A percentile compares a stretch with the other conserved stretches of the same genome.
Conservation (phyloP, 2,113 vertebrate genomes). For the Brachyhypopomus occidentalis region DNA sequence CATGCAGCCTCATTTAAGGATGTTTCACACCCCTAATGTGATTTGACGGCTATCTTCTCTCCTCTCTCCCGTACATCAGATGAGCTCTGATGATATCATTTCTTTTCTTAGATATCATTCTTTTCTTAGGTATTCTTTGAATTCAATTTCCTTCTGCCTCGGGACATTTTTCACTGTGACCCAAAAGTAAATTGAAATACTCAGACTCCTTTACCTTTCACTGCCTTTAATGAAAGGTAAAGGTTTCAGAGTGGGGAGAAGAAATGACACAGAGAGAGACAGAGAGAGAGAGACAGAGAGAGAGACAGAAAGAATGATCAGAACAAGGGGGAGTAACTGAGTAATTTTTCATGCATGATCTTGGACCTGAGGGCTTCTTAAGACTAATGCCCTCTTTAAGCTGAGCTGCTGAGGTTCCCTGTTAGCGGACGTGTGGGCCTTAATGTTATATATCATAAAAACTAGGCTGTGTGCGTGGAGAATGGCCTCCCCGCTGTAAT, state of each 20-base stretch:
- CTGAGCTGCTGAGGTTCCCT: constrained; percentile 20
- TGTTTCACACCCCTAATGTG: constrained; percentile 33
- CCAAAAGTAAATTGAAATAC: constrained; percentile 20
- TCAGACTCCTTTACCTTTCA: constrained; percentile 35
- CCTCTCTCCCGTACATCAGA: constrained; percentile 21
- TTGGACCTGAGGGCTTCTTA: constrained; percentile 10
- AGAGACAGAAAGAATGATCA: not conserved
- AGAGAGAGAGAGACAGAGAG: not conserved
- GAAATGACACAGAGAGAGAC: not conserved
- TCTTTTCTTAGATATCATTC: not conserved
- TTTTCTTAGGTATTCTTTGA: constrained; percentile 14
- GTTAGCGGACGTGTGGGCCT: not conserved
- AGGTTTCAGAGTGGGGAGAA: not conserved
- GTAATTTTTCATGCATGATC: constrained; percentile 24
- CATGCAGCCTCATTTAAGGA: constrained; percentile 13
- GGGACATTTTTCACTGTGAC: constrained; percentile 31
- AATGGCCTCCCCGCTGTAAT: not conserved
- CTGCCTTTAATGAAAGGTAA: constrained; percentile 40
- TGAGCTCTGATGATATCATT: constrained; percentile 17
- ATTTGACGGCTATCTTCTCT: constrained; percentile 5
- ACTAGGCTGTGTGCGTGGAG: not conserved
- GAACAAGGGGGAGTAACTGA: not conserved
- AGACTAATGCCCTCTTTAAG: constrained; percentile 23
- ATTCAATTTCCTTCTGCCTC: constrained; percentile 40
- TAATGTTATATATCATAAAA: constrained; percentile 26